Conservation (phyloP, 1,140 invertebrate genomes). For the Zaprionus lachaisei region DNA sequence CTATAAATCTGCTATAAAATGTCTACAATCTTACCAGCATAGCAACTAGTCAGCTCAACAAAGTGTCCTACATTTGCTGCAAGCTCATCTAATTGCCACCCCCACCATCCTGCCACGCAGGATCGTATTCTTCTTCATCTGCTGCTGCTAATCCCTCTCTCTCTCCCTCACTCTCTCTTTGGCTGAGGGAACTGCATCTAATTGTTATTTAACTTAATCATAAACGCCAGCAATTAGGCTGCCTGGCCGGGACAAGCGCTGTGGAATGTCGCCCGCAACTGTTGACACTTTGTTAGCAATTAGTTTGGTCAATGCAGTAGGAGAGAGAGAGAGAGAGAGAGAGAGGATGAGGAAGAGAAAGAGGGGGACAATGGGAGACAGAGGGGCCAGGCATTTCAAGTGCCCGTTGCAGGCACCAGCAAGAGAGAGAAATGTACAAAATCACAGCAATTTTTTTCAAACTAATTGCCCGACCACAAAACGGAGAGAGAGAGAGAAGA, state of each 20-base stretch:
- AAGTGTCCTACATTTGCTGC: not conserved
- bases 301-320: conserved; percentile 63
- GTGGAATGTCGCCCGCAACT: conserved; percentile 52
- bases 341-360: too few relatives aligned
- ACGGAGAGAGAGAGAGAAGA: conserved; percentile 26
- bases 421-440: conserved; percentile 55
- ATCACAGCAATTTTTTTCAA: conserved; percentile 63
- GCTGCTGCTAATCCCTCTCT: not conserved
- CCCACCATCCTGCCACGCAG: not conserved
- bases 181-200: conserved; percentile 58
- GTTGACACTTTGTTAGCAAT: conserved; percentile 82
- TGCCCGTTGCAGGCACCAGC: conserved; percentile 53
- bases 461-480: conserved; percentile 64
- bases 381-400: conserved; percentile 28
- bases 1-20: not conserved
- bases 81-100: not conserved
- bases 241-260: conserved; percentile 5
- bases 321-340: not conserved
- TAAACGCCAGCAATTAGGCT: conserved; percentile 66
- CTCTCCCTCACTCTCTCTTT: too few relatives aligned
- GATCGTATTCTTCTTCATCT: not conserved
- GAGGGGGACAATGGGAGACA: not conserved
- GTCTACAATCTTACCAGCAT: not conserved
- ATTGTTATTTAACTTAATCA: conserved; percentile 79
- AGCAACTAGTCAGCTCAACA: not conserved